Base-by-base conservation (phyloP, 2,888 invertebrate genomes). In the Sicus ferrugineus region DNA sequence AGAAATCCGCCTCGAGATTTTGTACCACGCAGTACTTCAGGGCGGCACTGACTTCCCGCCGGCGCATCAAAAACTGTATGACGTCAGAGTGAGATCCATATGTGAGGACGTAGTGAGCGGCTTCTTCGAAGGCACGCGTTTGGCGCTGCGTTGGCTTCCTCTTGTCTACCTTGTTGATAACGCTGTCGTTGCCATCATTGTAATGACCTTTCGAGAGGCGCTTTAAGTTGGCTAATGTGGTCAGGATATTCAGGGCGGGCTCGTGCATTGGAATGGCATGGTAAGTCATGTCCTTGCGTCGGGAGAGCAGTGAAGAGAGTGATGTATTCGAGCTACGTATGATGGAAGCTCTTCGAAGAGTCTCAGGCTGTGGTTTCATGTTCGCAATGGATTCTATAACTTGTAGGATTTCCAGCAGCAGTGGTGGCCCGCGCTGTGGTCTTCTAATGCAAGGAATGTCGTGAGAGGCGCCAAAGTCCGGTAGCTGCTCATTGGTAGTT, bases 11-110 rank as follows among this genome's bases (percentile, higher is more conserved):
- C 16, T 90, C 90, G 2, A 93, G 87, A 68, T 89, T 84, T 77
- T 92, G 91, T 26, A 92, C 89, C 19, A 90, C 85, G 66, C 92
- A 89, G 77, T 93, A 93, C 67, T 88, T 86, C 9, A 94, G 86
- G 9, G 93, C 92, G 65, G 91, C 90, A 6, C 86, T 84, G 75
- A 92, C 86, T 74, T 91, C 90, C 16, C 90, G 89, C 75, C 94
- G 91, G 70, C 90, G 90, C 75, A 94, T 88, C 75, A 91, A 91
- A 81, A 95, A 96, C 70, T 90, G 89, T 66, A 95, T 87, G 67
- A 93, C 89, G 11, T 91, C 90, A 0, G 89, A 86, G 78, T 91
- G 91, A 3, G 91, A 92, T 0, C 95, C 96, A 78, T 95, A 96
- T 70, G 89, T 91, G 3, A 89, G 87, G 3, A 96, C 86, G 83